Evolutionary conservation across 2,113 vertebrate genomes (phyloP).

Genomic region (Terrapene triunguis): DNA sequence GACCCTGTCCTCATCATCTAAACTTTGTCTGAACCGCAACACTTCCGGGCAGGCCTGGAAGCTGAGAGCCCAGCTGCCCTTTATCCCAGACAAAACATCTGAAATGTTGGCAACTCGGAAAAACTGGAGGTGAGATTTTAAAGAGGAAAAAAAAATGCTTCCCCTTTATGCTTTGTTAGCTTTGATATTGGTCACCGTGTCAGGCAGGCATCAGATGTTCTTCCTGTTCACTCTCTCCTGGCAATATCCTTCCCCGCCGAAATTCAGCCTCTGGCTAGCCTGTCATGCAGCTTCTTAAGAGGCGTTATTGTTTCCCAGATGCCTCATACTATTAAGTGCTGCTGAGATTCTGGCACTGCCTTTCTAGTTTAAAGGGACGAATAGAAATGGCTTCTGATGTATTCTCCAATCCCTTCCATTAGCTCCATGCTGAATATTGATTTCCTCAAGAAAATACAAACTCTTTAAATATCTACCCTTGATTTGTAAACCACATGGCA

Average conservation of each 20-base stretch:
- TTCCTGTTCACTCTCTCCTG: background rate
- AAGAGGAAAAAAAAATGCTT: background rate
- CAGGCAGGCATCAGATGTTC: accelerated
- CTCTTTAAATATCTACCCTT: background rate
- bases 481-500: accelerated
- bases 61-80: background rate
- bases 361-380: accelerated
- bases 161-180: background rate
- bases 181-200: accelerated
- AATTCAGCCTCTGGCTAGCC: background rate
- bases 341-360: background rate
- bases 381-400: background rate
- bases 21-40: background rate
- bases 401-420: background rate
- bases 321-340: accelerated
- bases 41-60: background rate
- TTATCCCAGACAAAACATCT: background rate
- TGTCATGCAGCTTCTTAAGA: background rate
- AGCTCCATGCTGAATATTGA: background rate
- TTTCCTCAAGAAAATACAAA: background rate
- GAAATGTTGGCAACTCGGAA: background rate
- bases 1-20: background rate
- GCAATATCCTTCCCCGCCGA: background rate
- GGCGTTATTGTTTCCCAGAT: background rate
- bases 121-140: background rate